Evolutionary conservation across 2,113 vertebrate genomes (phyloP), one percentile per base, ranked within the genome.

Genomic region (Budorcas taxicolor): DNA sequence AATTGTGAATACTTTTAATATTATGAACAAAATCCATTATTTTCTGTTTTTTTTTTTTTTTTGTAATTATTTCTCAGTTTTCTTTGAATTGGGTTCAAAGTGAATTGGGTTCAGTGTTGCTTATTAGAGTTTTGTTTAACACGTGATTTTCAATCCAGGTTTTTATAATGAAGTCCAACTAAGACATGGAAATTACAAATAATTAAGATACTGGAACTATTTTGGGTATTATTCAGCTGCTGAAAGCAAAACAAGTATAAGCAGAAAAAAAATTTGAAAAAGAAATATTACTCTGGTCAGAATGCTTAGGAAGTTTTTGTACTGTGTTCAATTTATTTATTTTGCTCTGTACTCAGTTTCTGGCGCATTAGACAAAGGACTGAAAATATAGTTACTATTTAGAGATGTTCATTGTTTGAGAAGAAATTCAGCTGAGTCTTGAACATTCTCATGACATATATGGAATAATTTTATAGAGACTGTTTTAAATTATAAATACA

Each of bases 181-280:
- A 94, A 96, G 47, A 92, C 90, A 81, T 93, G 82, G 94, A 97
- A 76, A 95, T 95, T 93, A 58, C 4, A 96, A 92, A 31, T 90
- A 97, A 91, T 67, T 50, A 80, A 86, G 91, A 16, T 25, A 67
- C 2, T 95, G 89, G 16, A 64, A 81, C 52, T 58, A 84, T 93
- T 82, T 89, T 57, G 60, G 21, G 7, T 40, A 50, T 81, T 96
- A 45, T 67, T 83, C n/a, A 94, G 74, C 23, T 92, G 52, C 83
- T 95, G 74, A 84, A 87, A 91, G 53, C 95, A 95, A 95, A 96
- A 64, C 19, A 74, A 71, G 6, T 67, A 5, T 91, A 91, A 83
- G 12, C 86, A 19, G 50, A 57, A 95, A 93, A 81, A 57, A 57
- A 9, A 10, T n/a, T 33, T 90, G 45, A 91, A 91, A 89, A 93